Conservation (phyloP, 2,888 invertebrate species). For the Philereme transversata region DNA sequence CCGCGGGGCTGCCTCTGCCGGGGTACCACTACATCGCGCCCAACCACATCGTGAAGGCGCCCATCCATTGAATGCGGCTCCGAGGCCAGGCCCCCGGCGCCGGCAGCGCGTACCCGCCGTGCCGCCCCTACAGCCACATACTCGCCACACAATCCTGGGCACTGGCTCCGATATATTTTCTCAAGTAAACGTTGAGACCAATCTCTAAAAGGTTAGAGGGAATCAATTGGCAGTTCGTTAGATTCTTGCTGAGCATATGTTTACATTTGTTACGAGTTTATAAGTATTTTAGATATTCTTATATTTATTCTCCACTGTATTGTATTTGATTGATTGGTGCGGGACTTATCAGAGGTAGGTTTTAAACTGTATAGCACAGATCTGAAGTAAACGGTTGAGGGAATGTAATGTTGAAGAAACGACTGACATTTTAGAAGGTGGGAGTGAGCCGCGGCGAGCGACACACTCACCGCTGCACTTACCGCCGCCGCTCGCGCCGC, state of each 20-base stretch:
- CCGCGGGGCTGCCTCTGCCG: conserved; percentile 94
- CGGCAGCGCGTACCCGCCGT: conserved; percentile 55
- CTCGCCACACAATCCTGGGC: conserved; percentile 61
- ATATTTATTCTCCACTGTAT: conserved; percentile 86
- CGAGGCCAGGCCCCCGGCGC: conserved; percentile 61
- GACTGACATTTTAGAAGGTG: conserved; percentile 68
- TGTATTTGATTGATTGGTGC: conserved; percentile 66
- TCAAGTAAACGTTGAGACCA: conserved; percentile 68
- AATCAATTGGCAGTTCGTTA: conserved; percentile 66
- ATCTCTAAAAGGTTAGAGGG: conserved; percentile 58
- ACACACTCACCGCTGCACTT: conserved; percentile 5
- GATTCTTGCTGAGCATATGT: conserved; percentile 74
- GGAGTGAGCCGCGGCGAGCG: conserved; percentile 34
- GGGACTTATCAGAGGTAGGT: conserved; percentile 55
- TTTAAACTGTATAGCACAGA: conserved; percentile 37
- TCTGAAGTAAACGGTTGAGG: conserved; percentile 38
- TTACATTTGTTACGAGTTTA: conserved; percentile 85
- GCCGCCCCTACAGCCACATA: conserved; percentile 52
- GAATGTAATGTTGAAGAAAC: conserved; percentile 50
- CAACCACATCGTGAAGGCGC: conserved; percentile 96
- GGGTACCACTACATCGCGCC: conserved; percentile 96
- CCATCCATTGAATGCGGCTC: conserved; percentile 90
- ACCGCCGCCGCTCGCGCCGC: conserved; percentile 55
- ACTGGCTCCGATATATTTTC: conserved; percentile 75
- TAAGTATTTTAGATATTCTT: conserved; percentile 89